Conservation (phyloP, 2,888 invertebrate species). For the Priapulus caudatus region DNA sequence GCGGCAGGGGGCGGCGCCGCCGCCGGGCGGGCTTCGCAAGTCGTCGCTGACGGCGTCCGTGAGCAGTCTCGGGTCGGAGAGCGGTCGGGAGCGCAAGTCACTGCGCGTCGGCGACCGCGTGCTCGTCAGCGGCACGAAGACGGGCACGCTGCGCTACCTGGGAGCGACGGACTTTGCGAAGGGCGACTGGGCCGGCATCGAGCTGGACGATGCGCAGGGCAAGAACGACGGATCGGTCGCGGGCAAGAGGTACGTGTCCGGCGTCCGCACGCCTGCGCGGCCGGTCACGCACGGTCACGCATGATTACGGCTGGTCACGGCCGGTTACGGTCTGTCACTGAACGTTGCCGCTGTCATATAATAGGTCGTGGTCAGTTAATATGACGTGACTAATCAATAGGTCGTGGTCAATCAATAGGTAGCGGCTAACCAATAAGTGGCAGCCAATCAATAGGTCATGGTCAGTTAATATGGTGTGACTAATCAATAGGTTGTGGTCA, state of each 20-base stretch:
- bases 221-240: constrained; percentile 92
- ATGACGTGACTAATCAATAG: too few species aligned
- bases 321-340: too few species aligned
- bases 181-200: constrained; percentile 91
- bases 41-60: background rate
- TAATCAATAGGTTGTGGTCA: too few species aligned
- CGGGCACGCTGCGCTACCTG: constrained; percentile 69
- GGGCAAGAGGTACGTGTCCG: constrained; percentile 62
- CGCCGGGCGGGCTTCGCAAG: background rate
- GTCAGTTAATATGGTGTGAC: too few species aligned
- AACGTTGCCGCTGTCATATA: too few species aligned
- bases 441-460: too few species aligned
- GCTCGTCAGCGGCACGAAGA: constrained; percentile 50
- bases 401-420: too few species aligned
- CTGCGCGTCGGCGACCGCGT: constrained; percentile 25
- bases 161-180: constrained; percentile 79
- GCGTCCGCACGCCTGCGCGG: too few species aligned
- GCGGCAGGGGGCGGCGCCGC: constrained; percentile 4
- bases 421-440: too few species aligned
- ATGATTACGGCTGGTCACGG: too few species aligned
- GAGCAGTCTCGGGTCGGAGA: background rate
- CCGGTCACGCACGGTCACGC: too few species aligned
- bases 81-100: background rate
- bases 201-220: constrained; percentile 80
- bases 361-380: too few species aligned